Conservation (phyloP, 2,888 invertebrate genomes). For the Molorchus minor region DNA sequence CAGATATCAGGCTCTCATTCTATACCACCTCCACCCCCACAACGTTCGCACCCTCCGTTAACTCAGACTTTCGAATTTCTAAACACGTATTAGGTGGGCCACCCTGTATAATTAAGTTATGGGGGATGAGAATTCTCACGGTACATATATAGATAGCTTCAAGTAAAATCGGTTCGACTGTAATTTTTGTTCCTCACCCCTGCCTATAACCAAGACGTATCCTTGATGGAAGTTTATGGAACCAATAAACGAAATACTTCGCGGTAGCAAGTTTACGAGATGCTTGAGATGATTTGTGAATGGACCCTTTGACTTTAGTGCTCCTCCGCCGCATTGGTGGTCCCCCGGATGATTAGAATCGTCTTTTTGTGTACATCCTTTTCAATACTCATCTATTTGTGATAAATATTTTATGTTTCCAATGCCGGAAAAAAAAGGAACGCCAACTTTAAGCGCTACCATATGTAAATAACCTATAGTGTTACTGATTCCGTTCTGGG, state of each 20-base stretch:
- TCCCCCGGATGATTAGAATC: slow-evolving; percentile 27
- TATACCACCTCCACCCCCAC: too few relatives aligned
- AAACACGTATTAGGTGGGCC: too few relatives aligned
- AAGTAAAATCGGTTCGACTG: too few relatives aligned
- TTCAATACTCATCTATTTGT: slow-evolving; percentile 21
- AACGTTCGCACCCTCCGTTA: too few relatives aligned
- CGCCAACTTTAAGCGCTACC: slow-evolving; percentile 7
- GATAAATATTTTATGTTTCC: slow-evolving; percentile 20
- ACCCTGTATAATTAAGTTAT: too few relatives aligned
- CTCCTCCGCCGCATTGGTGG: slow-evolving; percentile 31
- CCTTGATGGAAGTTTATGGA: slow-evolving; percentile 34
- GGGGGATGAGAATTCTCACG: too few relatives aligned
- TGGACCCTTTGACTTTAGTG: slow-evolving; percentile 37
- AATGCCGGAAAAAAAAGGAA: slow-evolving; percentile 3
- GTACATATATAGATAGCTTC: too few relatives aligned
- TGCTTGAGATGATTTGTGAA: slow-evolving; percentile 39
- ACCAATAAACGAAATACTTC: slow-evolving; percentile 35
- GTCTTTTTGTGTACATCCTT: slow-evolving; percentile 25
- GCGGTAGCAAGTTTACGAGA: slow-evolving; percentile 37
- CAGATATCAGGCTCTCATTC: too few relatives aligned
- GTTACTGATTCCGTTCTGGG: slow-evolving; percentile 5
- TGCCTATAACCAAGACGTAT: slow-evolving; percentile 31
- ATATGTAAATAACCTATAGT: slow-evolving; percentile 10
- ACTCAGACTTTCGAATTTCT: too few relatives aligned
- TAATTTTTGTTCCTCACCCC: too few relatives aligned